These are phyloP conservation scores for Gobius niger DNA, from an alignment of 2,113 vertebrate genomes.

Conservation along the genomic window DNA sequence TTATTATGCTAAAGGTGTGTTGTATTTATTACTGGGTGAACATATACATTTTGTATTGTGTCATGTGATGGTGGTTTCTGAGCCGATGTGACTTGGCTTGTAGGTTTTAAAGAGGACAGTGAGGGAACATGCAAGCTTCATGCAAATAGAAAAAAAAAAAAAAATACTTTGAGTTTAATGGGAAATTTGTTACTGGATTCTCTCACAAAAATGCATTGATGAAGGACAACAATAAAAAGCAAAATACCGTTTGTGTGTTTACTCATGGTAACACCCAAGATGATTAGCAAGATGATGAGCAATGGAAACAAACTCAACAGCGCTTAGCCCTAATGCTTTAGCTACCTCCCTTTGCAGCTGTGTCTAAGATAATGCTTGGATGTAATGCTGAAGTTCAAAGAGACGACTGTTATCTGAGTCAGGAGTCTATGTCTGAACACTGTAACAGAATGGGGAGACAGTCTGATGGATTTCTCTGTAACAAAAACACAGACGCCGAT, in stretches of 20 bases:
- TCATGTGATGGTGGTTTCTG: too few relatives aligned
- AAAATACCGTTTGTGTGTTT: not conserved
- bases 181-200: too few relatives aligned
- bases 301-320: conserved; percentile 10
- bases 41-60: too few relatives aligned
- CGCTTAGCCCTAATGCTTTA: conserved; percentile 11
- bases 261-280: not conserved
- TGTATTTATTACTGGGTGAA: too few relatives aligned
- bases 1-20: too few relatives aligned
- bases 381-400: conserved; percentile 21
- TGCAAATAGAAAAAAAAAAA: too few relatives aligned
- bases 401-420: conserved; percentile 12
- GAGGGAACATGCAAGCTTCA: too few relatives aligned
- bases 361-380: conserved; percentile 12
- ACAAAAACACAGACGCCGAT: conserved; percentile 9
- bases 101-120: too few relatives aligned
- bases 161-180: too few relatives aligned
- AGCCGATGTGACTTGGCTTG: too few relatives aligned
- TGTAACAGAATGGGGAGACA: not conserved
- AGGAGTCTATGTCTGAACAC: conserved; percentile 1
- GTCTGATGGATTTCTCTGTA: conserved; percentile 15
- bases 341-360: conserved; percentile 10
- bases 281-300: conserved; percentile 1
- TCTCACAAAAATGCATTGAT: not conserved
- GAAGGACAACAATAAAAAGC: too few relatives aligned